Evolutionary conservation across 2,888 invertebrate genomes (phyloP), one percentile per base, ranked within the genome.

Genomic region (Macropis europaea): DNA sequence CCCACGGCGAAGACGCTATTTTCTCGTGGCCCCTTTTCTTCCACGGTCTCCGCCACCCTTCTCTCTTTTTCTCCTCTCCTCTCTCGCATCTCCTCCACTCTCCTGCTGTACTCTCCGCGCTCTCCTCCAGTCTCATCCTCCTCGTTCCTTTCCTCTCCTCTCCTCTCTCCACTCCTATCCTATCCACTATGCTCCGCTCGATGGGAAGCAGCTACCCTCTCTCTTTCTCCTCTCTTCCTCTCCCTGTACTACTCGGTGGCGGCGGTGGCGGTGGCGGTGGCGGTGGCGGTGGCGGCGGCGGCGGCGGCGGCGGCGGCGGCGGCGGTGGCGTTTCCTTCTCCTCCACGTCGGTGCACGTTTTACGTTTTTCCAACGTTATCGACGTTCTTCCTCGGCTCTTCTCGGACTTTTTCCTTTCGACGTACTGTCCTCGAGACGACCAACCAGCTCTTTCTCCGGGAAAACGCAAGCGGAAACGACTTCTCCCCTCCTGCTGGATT

Each of bases 341-440:
- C 76, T 77, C 50, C 69, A 54, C 30, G 43, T 36, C 59, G 71
- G 73, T 77, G 73, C 79, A 82, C 81, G 84, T 85, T 88, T 85
- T 84, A 85, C 87, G 86, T 87, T 89, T 88, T 88, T 87, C 86
- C 87, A 76, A 82, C 88, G 86, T 88, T 89, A 89, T 89, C 88
- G 89, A 89, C 88, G 86, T 88, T 86, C 84, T 80, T 82, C 82
- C 79, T 76, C 79, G 72, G 71, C 74, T 82, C 82, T 77, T 81
- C 82, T 82, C 81, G 71, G 77, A 78, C 76, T 79, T 77, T 81
- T 84, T 86, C 84, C 84, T 84, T 85, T 83, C 82, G 77, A 71
- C 76, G 77, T 70, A 77, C 81, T 73, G 77, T 81, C 81, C 82
- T 82, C 75, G 53, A 73, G 72, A 76, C 81, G 73, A 50, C 79